A percentile compares a stretch with the other conserved stretches of the same genome.
Conservation (phyloP, 2,888 invertebrate species). For the Mongoloraphidia duomilia region DNA sequence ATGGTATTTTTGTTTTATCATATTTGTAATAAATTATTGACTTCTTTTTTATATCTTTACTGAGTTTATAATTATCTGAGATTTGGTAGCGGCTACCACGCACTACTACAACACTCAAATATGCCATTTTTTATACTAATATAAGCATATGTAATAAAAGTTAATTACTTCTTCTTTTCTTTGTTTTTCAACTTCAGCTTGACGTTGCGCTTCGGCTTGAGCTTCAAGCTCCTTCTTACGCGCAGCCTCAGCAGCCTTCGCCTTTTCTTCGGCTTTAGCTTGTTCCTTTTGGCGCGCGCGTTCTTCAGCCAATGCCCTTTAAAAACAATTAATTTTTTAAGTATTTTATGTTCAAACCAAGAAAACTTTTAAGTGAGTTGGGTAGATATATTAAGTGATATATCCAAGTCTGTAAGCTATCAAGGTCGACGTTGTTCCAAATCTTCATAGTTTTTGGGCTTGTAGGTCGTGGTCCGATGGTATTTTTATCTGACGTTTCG, state of each 20-base stretch:
- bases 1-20: no score
- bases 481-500: no score
- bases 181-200: slow-evolving; percentile 28
- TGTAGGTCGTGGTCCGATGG: no score
- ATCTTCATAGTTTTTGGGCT: no score
- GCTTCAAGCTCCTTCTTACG: slow-evolving; percentile 31
- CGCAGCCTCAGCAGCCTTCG: slow-evolving; percentile 35
- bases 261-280: slow-evolving; percentile 35
- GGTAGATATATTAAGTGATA: no score
- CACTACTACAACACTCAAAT: no score
- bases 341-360: no score
- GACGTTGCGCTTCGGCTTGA: slow-evolving; percentile 32
- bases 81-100: not conserved
- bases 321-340: not conserved
- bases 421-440: no score
- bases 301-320: slow-evolving; percentile 40
- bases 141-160: not conserved
- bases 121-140: not conserved
- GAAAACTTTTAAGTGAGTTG: no score
- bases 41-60: no score
- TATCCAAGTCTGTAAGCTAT: no score
- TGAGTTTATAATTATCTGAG: not conserved
- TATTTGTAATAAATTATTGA: no score
- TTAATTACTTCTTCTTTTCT: slow-evolving; percentile 10
- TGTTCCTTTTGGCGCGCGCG: slow-evolving; percentile 38